phyloP scores from a whole-genome alignment of 2,113 vertebrate species.

The Brachyhypopomus occidentalis region DNA sequence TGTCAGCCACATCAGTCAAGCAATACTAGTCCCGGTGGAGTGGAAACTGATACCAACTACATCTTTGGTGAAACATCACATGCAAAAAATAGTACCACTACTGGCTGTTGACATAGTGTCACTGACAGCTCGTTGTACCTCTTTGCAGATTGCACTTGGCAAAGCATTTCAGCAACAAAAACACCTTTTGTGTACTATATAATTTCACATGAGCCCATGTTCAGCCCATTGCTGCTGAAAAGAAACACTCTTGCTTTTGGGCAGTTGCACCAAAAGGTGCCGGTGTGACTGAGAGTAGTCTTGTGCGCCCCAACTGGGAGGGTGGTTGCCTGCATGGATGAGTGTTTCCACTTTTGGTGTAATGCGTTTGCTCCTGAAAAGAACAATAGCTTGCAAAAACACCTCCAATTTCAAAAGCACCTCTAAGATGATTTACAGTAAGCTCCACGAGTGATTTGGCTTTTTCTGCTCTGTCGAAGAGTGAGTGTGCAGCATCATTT shows the following conservation, averaged over 20 bases:
- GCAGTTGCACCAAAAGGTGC: constrained; percentile 25
- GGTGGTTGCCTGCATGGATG: constrained; percentile 36
- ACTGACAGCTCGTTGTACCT: constrained; percentile 67
- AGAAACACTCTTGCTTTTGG: neutral
- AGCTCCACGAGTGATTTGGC: constrained; percentile 54
- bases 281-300: neutral
- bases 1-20: constrained; percentile 76
- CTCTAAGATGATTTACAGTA: constrained; percentile 64
- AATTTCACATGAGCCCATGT: constrained; percentile 68
- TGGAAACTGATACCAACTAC: constrained; percentile 62
- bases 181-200: constrained; percentile 72
- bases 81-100: constrained; percentile 60
- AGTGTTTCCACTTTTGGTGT: constrained; percentile 57
- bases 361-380: constrained; percentile 61
- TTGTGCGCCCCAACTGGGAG: constrained; percentile 10
- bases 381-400: constrained; percentile 61
- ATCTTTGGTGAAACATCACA: constrained; percentile 68
- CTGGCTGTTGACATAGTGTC: constrained; percentile 69
- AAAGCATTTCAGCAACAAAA: constrained; percentile 62
- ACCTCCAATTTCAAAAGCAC: constrained; percentile 59
- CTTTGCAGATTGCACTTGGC: constrained; percentile 47
- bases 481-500: constrained; percentile 73
- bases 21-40: constrained; percentile 69
- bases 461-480: constrained; percentile 68
- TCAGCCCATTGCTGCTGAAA: constrained; percentile 32